Base-by-base conservation (phyloP, 2,888 invertebrate species). In the Druceiella hillmani region DNA sequence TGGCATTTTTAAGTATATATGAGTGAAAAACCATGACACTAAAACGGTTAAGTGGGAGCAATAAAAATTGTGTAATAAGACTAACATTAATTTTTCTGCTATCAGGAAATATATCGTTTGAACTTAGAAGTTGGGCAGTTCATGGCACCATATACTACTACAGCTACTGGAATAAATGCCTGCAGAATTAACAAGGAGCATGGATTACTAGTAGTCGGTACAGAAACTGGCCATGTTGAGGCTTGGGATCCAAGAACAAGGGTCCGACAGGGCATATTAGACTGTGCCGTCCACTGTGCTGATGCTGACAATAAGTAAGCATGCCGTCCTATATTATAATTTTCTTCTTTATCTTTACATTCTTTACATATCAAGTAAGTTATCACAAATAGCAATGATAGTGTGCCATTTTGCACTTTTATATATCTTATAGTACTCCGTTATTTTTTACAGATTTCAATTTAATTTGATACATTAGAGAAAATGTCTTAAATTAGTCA, bases 121-220 rank as follows among this genome's bases (percentile, higher is more conserved):
- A 99, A 99, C 70, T 73, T 99, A 48, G 95, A 98, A 66, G 78
- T 91, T 55, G 99, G 99, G 0, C 87, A 92, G 55, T 99, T 97
- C 64, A 67, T 97, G 55, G 84, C 87, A 50, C 87, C 98, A 1
- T 83, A 82, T 55, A 72, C 75, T 39, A 83, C 90, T 3, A 81
- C 82, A 44, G 81, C 86, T 9, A 76, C 77, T 41, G 78, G 80
- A 45, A 75, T 91, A 13, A 93, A 92, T 58, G 86, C 85, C 54
- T 88, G 91, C 58, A 77, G 79, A 47, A 79, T 97, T 7, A 97
- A 92, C 70, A 82, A 87, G 0, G 79, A 81, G 35, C 95, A 98
- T 74, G 81, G 95, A 49, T 70, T 99, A 33, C 65, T 99, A 12
- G 67, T 86, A 33, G 80, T 86, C 52, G 97, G 97, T 6, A 89